Conservation (phyloP, 2,888 invertebrate genomes). For the Morpho deidamia region DNA sequence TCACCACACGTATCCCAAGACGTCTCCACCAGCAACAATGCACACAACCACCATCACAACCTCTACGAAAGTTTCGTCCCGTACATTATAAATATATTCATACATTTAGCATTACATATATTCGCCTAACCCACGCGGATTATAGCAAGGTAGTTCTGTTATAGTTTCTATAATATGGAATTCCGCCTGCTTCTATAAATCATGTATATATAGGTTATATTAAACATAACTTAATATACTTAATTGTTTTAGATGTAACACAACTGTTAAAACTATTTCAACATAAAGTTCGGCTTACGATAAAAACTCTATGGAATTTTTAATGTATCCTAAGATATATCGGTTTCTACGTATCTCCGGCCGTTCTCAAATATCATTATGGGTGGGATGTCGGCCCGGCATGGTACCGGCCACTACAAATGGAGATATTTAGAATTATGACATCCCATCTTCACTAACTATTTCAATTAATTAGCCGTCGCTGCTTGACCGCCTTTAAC, state of each 20-base stretch:
- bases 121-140: too few species aligned
- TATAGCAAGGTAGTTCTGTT: too few species aligned
- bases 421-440: conserved; percentile 51
- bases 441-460: conserved; percentile 53
- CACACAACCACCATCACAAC: too few species aligned
- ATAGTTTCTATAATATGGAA: too few species aligned
- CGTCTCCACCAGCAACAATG: too few species aligned
- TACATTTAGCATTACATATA: too few species aligned
- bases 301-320: background rate
- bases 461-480: conserved; percentile 60
- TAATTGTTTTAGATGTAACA: background rate
- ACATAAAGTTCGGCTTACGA: background rate
- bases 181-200: too few species aligned
- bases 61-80: too few species aligned
- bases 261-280: background rate
- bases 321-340: background rate
- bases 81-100: too few species aligned
- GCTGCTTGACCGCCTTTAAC: conserved; percentile 32
- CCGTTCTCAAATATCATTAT: background rate
- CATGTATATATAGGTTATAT: too few species aligned
- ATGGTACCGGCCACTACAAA: conserved; percentile 26
- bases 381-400: conserved; percentile 15
- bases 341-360: background rate
- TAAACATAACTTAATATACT: too few species aligned
- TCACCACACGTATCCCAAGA: too few species aligned